Percentiles rank a stretch among this genome's conserved stretches.
phyloP scores from a whole-genome alignment of 2,888 invertebrate genomes.

The Psococerastis gibbosa region DNA sequence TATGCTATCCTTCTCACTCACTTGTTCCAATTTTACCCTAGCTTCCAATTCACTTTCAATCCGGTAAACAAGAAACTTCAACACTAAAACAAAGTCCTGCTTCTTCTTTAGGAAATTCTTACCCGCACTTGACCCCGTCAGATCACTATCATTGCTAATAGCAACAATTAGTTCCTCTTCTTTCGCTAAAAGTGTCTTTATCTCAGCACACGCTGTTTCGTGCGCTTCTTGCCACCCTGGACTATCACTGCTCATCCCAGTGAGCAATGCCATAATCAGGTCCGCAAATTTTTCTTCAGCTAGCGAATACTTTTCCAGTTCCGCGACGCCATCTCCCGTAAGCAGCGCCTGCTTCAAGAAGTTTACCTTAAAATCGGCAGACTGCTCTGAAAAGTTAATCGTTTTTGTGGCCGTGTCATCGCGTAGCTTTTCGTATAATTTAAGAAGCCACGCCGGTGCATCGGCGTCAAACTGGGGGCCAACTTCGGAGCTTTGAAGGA shows the following conservation, averaged over 20 bases:
- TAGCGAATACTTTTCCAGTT: not conserved
- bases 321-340: not conserved
- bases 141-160: not conserved
- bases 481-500: not conserved
- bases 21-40: too few relatives aligned
- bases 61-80: not conserved
- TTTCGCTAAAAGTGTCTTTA: not conserved
- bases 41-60: not conserved
- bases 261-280: not conserved
- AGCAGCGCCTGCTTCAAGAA: not conserved
- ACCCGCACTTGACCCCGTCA: not conserved
- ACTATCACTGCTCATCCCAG: not conserved
- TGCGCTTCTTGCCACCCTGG: not conserved
- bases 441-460: not conserved
- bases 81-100: not conserved
- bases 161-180: not conserved
- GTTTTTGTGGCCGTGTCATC: not conserved
- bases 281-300: not conserved
- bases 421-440: conserved; percentile 6
- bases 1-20: too few relatives aligned
- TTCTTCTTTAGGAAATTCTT: not conserved
- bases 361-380: not conserved
- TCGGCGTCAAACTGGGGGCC: not conserved
- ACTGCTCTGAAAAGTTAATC: too few relatives aligned
- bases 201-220: not conserved